Conservation (phyloP, 2,797 vertebrate genomes). For the Eupleurogrammus muticus region DNA sequence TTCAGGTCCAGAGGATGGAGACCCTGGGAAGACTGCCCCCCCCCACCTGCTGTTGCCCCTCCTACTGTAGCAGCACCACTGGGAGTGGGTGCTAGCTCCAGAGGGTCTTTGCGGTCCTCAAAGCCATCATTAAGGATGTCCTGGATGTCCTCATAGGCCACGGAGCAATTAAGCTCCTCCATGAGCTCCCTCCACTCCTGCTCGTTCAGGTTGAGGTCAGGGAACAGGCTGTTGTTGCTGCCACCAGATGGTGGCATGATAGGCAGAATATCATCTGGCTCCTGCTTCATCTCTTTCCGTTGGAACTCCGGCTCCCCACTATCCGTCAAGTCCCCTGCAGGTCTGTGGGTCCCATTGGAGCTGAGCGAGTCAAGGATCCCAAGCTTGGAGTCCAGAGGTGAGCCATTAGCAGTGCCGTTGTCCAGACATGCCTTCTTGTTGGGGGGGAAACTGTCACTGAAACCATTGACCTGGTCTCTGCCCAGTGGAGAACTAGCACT, state of each 20-base stretch:
- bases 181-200: constrained; percentile 99
- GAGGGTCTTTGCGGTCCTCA: constrained; percentile 92
- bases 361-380: constrained; percentile 78
- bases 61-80: constrained; percentile 25
- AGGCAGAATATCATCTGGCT: constrained; percentile 93
- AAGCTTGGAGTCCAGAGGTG: constrained; percentile 89
- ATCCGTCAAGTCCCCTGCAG: constrained; percentile 74
- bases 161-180: constrained; percentile 95
- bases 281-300: constrained; percentile 95
- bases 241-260: constrained; percentile 90
- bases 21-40: constrained; percentile 79
- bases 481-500: constrained; percentile 89
- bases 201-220: constrained; percentile 96
- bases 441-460: constrained; percentile 88
- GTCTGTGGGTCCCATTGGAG: constrained; percentile 85
- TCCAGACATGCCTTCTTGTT: constrained; percentile 92
- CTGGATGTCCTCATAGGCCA: constrained; percentile 96
- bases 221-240: constrained; percentile 92
- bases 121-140: constrained; percentile 96
- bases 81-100: constrained; percentile 79
- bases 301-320: constrained; percentile 84
- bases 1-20: constrained; percentile 87
- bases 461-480: constrained; percentile 92
- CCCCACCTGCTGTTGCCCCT: constrained; percentile 13
- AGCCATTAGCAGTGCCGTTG: constrained; percentile 87